Conservation (phyloP, 92 coral and sea anemone species). For the Phenganax marumi region DNA sequence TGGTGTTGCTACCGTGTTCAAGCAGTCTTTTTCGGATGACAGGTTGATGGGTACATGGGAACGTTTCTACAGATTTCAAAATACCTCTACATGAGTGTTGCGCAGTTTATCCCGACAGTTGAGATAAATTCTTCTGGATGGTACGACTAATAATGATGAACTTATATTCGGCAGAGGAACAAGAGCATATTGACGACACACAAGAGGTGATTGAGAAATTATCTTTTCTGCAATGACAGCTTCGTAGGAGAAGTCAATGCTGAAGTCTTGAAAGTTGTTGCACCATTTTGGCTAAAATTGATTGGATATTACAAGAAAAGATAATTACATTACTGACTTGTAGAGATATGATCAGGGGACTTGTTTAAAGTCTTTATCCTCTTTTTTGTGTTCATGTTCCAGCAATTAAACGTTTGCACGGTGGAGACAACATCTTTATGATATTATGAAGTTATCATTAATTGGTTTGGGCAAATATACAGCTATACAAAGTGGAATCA, state of each 20-base stretch:
- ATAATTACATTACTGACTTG: too few species aligned
- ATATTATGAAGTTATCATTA: too few species aligned
- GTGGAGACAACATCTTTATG: too few species aligned
- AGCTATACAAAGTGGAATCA: too few species aligned
- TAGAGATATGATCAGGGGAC: neutral
- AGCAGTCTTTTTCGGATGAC: too few species aligned
- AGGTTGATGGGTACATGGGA: neutral
- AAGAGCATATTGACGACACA: slow-evolving; percentile 64
- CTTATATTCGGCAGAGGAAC: slow-evolving; percentile 43
- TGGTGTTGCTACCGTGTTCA: too few species aligned
- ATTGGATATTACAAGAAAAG: too few species aligned
- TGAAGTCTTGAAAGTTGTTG: slow-evolving; percentile 60
- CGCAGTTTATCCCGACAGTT: slow-evolving; percentile 38
- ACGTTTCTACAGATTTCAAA: neutral
- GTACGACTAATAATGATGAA: slow-evolving; percentile 37
- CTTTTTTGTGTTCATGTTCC: too few species aligned
- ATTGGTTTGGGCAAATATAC: too few species aligned
- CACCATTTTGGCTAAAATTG: slow-evolving; percentile 66
- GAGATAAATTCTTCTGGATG: slow-evolving; percentile 35
- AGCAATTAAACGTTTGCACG: too few species aligned
- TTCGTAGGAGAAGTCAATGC: slow-evolving; percentile 56
- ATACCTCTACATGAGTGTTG: neutral
- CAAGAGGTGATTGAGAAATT: slow-evolving; percentile 46
- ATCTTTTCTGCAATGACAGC: slow-evolving; percentile 1
- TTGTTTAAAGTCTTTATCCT: neutral